These are phyloP conservation scores for Melanotaenia boesemani DNA, from an alignment of 2,797 vertebrate genomes.

Conservation along the genomic window DNA sequence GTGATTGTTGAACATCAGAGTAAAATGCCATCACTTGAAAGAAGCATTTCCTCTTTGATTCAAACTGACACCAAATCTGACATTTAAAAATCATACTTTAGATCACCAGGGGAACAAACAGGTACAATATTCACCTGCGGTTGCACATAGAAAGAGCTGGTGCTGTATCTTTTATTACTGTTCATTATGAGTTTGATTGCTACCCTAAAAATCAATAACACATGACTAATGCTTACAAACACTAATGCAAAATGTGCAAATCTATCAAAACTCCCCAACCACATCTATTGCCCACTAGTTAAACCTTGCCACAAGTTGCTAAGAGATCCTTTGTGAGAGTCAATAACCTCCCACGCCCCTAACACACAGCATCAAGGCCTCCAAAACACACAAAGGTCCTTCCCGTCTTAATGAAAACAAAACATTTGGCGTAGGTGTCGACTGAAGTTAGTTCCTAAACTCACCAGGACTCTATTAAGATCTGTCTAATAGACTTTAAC, in stretches of 20 bases:
- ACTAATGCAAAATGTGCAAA: neutral
- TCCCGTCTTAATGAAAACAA: constrained; percentile 36
- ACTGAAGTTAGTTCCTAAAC: constrained; percentile 27
- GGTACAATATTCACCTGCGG: neutral
- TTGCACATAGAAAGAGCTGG: neutral
- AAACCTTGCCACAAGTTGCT: constrained; percentile 31
- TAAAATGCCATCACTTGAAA: constrained; percentile 24
- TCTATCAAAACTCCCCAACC: constrained; percentile 6
- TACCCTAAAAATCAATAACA: constrained; percentile 8
- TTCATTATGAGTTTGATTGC: constrained; percentile 8
- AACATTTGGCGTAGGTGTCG: constrained; percentile 34
- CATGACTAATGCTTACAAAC: constrained; percentile 7
- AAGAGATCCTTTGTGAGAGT: constrained; percentile 49
- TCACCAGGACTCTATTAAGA: constrained; percentile 34
- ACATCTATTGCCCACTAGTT: constrained; percentile 20
- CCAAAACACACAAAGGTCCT: constrained; percentile 31
- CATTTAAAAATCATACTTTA: constrained; percentile 40
- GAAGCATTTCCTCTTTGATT: constrained; percentile 17
- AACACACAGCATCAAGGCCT: constrained; percentile 33
- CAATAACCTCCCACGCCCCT: constrained; percentile 41
- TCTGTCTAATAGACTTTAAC: constrained; percentile 55
- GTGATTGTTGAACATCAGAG: constrained; percentile 17
- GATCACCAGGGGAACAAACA: constrained; percentile 7
- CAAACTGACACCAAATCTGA: constrained; percentile 37
- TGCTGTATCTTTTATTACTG: neutral